Evolutionary conservation across 1,140 invertebrate species (phyloP).

Genomic region (Drosophila parvula): DNA sequence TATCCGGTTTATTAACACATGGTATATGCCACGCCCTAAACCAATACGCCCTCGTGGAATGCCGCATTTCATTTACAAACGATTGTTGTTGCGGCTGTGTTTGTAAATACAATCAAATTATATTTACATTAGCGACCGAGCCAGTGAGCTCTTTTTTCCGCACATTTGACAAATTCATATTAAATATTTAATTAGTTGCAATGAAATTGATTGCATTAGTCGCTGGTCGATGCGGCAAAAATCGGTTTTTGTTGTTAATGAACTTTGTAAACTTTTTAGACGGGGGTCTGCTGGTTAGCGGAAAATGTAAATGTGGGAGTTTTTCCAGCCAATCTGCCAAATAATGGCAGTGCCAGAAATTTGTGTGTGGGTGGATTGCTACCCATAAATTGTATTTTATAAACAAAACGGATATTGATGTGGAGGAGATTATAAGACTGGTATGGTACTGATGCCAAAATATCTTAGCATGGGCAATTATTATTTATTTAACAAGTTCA

Average conservation of each 20-base stretch:
- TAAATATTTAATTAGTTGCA: conserved; percentile 60
- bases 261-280: conserved; percentile 46
- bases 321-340: conserved; percentile 4
- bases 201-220: conserved; percentile 59
- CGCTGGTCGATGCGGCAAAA: conserved; percentile 9
- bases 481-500: conserved; percentile 1
- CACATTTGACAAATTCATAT: conserved; percentile 45
- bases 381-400: conserved; percentile 37
- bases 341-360: conserved; percentile 2
- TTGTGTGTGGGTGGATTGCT: conserved; percentile 5
- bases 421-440: not conserved
- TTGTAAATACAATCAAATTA: conserved; percentile 52
- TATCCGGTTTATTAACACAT: conserved; percentile 46
- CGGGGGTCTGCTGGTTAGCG: not conserved
- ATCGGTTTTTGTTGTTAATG: conserved; percentile 42
- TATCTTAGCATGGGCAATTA: not conserved
- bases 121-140: conserved; percentile 49
- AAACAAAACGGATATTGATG: not conserved
- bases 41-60: conserved; percentile 3
- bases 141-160: conserved; percentile 11
- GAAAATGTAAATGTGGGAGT: conserved; percentile 10
- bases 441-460: conserved; percentile 1
- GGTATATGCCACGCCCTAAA: conserved; percentile 14
- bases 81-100: conserved; percentile 45
- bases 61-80: conserved; percentile 36